Percentiles rank a stretch among this genome's conserved stretches.
Evolutionary conservation across 2,113 vertebrate species (phyloP).

Genomic region (Monopterus albus): DNA sequence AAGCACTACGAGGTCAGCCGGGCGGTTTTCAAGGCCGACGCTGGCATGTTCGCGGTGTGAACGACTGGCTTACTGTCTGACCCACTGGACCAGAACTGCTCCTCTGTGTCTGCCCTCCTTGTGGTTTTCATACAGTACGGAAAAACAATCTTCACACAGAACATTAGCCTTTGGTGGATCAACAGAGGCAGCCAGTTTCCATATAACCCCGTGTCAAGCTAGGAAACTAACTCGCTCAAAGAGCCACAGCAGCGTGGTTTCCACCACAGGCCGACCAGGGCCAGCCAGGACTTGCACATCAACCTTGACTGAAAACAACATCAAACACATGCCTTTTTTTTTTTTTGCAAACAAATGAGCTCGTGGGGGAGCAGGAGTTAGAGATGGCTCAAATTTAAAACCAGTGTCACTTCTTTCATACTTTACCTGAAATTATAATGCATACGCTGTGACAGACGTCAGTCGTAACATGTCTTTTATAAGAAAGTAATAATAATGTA

Average conservation of each 20-base stretch:
- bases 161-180: slow-evolving; percentile 65
- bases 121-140: slow-evolving; percentile 60
- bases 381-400: too few relatives aligned
- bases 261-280: slow-evolving; percentile 47
- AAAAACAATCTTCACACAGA: slow-evolving; percentile 73
- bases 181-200: slow-evolving; percentile 71
- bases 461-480: too few relatives aligned
- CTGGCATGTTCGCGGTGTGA: slow-evolving; percentile 29
- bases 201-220: slow-evolving; percentile 59
- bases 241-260: slow-evolving; percentile 52
- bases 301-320: slow-evolving; percentile 24
- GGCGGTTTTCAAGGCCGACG: slow-evolving; percentile 6
- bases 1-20: slow-evolving; percentile 26
- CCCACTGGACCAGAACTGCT: slow-evolving; percentile 60
- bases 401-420: too few relatives aligned
- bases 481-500: too few relatives aligned
- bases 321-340: background rate
- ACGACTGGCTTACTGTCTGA: slow-evolving; percentile 50
- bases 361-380: too few relatives aligned
- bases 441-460: background rate
- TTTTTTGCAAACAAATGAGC: background rate
- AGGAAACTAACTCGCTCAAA: slow-evolving; percentile 55
- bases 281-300: slow-evolving; percentile 20
- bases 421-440: background rate
- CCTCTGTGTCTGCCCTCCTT: slow-evolving; percentile 30